A percentile compares a stretch with the other conserved stretches of the same genome.
Evolutionary conservation across 2,888 invertebrate genomes (phyloP).

Genomic region (Tipula vernalis): DNA sequence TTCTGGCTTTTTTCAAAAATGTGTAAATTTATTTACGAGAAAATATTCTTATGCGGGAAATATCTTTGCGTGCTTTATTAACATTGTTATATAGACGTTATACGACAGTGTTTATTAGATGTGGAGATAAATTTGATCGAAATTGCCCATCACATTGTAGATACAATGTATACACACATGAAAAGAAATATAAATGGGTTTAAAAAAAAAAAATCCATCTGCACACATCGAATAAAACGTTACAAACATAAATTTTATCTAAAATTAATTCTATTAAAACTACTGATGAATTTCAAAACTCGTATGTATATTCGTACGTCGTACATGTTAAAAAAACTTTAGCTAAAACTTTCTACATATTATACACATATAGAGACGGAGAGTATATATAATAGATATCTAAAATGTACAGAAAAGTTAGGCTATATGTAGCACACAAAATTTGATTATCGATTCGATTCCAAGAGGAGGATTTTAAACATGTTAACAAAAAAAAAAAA

Average conservation of each 20-base stretch:
- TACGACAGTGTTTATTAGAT: background rate
- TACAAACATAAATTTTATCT: background rate
- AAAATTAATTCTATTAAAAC: conserved; percentile 4
- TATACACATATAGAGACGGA: background rate
- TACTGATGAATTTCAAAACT: background rate
- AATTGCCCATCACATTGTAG: background rate
- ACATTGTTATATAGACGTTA: background rate
- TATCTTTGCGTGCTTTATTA: background rate
- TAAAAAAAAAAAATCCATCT: background rate
- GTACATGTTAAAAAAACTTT: background rate
- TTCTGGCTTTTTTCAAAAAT: background rate
- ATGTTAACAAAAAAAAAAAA: background rate
- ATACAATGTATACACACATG: background rate
- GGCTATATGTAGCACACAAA: background rate
- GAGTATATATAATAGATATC: background rate
- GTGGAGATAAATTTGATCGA: background rate
- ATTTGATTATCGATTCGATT: background rate
- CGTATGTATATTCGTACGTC: background rate
- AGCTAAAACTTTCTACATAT: background rate
- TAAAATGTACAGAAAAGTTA: background rate
- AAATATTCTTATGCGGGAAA: background rate
- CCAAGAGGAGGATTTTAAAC: background rate
- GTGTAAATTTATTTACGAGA: background rate
- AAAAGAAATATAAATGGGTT: background rate
- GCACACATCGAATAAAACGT: background rate